These are phyloP conservation scores for Tipula lateralis DNA, from an alignment of 2,888 invertebrate genomes.

Conservation along the genomic window DNA sequence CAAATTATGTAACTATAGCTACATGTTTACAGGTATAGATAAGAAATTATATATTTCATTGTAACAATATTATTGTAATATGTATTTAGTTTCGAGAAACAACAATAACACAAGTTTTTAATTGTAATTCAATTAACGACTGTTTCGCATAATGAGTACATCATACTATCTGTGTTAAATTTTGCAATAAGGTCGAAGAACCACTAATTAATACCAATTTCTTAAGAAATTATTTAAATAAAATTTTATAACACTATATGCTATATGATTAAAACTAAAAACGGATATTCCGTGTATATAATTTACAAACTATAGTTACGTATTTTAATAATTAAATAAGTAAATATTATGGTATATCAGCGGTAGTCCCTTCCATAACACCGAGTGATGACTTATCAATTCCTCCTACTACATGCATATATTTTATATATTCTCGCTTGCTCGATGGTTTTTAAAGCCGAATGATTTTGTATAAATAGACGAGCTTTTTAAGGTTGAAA, in stretches of 20 bases:
- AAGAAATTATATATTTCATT: background rate
- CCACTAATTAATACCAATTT: background rate
- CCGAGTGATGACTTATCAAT: background rate
- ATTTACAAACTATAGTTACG: too few species aligned
- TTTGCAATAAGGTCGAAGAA: background rate
- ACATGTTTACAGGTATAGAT: background rate
- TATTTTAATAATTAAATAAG: background rate
- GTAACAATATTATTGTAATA: background rate
- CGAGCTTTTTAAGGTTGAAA: background rate
- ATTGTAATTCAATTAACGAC: background rate
- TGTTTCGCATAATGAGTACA: background rate
- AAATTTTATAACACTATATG: background rate
- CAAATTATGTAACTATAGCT: too few species aligned
- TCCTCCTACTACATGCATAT: background rate
- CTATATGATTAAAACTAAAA: background rate
- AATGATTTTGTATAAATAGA: conserved; percentile 19
- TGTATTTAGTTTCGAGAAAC: background rate
- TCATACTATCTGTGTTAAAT: background rate
- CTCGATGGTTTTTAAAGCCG: background rate
- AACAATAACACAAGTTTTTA: background rate
- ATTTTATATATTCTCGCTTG: background rate
- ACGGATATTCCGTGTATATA: background rate
- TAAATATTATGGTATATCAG: background rate
- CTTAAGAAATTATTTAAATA: background rate
- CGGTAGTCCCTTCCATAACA: background rate